These are phyloP conservation scores for Nerophis ophidion DNA, from an alignment of 2,113 vertebrate genomes.

Conservation along the genomic window DNA sequence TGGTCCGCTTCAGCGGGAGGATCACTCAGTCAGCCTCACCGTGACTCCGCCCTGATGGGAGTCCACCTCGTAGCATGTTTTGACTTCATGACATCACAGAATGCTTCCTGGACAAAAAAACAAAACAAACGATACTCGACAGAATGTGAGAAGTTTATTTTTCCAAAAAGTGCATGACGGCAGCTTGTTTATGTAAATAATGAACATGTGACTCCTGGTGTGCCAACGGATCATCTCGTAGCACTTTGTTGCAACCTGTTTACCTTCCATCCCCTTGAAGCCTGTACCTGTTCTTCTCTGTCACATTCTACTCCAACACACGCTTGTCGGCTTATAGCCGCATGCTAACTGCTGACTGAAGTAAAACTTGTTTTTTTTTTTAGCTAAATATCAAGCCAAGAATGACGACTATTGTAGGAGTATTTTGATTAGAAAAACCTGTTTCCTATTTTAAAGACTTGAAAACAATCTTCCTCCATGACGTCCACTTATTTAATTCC, in stretches of 20 bases:
- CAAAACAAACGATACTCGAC: slow-evolving; percentile 3
- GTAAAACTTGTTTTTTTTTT: too few relatives aligned
- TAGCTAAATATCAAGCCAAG: too few relatives aligned
- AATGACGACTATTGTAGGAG: neutral
- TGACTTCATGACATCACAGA: slow-evolving; percentile 21
- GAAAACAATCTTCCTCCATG: neutral
- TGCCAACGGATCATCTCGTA: slow-evolving; percentile 64
- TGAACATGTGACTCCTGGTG: slow-evolving; percentile 58
- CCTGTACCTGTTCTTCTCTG: slow-evolving; percentile 17
- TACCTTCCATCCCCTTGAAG: slow-evolving; percentile 38
- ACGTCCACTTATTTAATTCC: neutral
- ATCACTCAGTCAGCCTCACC: slow-evolving; percentile 36
- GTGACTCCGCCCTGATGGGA: slow-evolving; percentile 41
- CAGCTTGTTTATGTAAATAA: slow-evolving; percentile 55
- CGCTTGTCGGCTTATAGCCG: neutral
- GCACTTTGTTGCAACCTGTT: slow-evolving; percentile 65
- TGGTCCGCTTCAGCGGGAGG: neutral
- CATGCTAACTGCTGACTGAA: neutral
- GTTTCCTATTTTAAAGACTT: neutral
- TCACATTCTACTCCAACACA: neutral
- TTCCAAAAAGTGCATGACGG: slow-evolving; percentile 46
- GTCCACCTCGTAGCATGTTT: slow-evolving; percentile 52
- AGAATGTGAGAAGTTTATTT: slow-evolving; percentile 54
- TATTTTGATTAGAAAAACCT: too few relatives aligned
- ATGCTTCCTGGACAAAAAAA: slow-evolving; percentile 33